Evolutionary conservation across 1,140 invertebrate species (phyloP).

Genomic region (Halictus rubicundus): DNA sequence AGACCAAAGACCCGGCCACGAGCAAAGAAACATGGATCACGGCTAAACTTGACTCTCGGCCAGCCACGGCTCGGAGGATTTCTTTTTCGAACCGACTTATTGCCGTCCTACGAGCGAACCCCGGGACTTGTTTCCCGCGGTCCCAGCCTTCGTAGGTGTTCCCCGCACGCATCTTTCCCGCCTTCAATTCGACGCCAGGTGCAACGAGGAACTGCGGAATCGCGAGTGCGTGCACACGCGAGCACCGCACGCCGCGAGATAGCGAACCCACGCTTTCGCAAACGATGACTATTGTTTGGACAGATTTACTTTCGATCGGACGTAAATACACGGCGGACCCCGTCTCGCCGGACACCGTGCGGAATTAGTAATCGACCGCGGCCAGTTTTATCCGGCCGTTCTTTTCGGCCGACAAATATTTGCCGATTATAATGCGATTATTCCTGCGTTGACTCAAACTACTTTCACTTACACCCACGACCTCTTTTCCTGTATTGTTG

Average conservation of each 20-base stretch:
- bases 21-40: constrained; percentile 25
- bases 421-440: neutral
- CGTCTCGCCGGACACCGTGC: neutral
- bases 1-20: neutral
- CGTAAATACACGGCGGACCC: neutral
- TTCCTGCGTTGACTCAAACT: neutral
- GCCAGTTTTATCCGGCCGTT: neutral
- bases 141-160: constrained; percentile 12
- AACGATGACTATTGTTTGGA: neutral
- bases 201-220: constrained; percentile 10
- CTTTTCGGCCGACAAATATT: neutral
- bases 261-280: neutral
- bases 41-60: constrained; percentile 23
- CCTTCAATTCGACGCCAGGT: constrained; percentile 32
- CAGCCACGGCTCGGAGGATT: neutral
- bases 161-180: constrained; percentile 8
- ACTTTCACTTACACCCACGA: constrained; percentile 4
- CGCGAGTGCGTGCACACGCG: neutral
- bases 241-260: too few species aligned
- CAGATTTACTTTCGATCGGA: neutral
- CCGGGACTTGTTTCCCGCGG: neutral
- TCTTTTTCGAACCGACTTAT: constrained; percentile 7
- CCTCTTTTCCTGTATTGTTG: neutral
- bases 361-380: neutral
- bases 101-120: neutral